Conservation (phyloP, 2,888 invertebrate species). For the Clanis bilineata region DNA sequence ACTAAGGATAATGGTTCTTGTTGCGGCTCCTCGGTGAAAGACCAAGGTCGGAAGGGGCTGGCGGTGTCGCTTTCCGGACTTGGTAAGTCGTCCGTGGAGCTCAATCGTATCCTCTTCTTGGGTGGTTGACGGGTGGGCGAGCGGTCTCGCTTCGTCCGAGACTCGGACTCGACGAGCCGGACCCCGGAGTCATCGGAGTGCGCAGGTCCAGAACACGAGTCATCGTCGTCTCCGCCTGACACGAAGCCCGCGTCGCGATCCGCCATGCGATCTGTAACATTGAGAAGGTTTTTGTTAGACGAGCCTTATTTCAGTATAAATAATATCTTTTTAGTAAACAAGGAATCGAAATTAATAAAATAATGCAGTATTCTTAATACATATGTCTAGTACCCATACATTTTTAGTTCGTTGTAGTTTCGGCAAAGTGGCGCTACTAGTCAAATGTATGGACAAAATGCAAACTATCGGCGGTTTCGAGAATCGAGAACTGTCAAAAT, state of each 20-base stretch:
- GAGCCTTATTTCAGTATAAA: background rate
- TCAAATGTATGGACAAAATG: too few species aligned
- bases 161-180: constrained; percentile 61
- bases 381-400: too few species aligned
- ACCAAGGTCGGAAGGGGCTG: constrained; percentile 86
- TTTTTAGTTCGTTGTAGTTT: too few species aligned
- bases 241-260: constrained; percentile 88
- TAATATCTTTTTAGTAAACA: too few species aligned
- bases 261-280: constrained; percentile 80
- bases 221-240: constrained; percentile 88
- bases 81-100: constrained; percentile 59
- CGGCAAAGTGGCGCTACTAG: too few species aligned
- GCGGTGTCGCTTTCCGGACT: constrained; percentile 71
- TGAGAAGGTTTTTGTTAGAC: constrained; percentile 22
- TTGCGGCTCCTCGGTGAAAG: constrained; percentile 80
- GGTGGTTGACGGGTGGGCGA: constrained; percentile 80
- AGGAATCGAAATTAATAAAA: too few species aligned
- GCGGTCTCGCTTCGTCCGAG: constrained; percentile 82
- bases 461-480: too few species aligned
- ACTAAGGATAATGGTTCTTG: constrained; percentile 85
- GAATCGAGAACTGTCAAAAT: too few species aligned
- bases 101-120: constrained; percentile 86
- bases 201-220: constrained; percentile 78
- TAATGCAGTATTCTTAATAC: too few species aligned
- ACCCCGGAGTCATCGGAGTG: constrained; percentile 80